phyloP scores from a whole-genome alignment of 2,113 vertebrate species.

The Scolopax mira region DNA sequence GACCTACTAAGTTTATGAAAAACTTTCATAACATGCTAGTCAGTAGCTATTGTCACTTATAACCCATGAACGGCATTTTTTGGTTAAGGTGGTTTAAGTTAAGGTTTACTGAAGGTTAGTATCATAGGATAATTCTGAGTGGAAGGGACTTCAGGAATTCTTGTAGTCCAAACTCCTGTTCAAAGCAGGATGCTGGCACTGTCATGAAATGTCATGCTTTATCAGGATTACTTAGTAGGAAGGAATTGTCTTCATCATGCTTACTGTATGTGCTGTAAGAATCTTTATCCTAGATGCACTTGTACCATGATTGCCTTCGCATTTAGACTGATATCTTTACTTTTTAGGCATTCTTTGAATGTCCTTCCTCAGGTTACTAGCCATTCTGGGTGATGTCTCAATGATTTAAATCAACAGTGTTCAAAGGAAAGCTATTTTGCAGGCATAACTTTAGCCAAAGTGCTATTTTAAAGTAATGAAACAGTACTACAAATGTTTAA shows the following conservation, averaged over 20 bases:
- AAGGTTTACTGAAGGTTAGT: not conserved
- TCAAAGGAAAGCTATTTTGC: not conserved
- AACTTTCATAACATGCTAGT: not conserved
- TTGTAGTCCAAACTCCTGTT: not conserved
- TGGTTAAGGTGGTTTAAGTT: too few species aligned
- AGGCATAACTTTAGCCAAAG: not conserved
- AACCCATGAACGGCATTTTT: not conserved
- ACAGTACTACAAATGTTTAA: not conserved
- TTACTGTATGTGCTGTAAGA: not conserved
- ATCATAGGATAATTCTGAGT: not conserved
- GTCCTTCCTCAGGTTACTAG: not conserved
- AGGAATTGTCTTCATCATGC: not conserved
- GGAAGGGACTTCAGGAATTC: not conserved
- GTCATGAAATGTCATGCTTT: not conserved
- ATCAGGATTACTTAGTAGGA: not conserved
- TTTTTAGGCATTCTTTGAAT: conserved; percentile 24
- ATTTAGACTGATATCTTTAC: not conserved
- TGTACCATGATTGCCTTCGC: not conserved
- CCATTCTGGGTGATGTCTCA: not conserved
- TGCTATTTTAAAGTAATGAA: not conserved
- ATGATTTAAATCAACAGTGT: not conserved
- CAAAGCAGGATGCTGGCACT: not conserved
- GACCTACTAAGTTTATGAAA: not conserved
- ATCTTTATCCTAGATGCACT: not conserved
- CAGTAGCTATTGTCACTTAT: not conserved